A percentile compares a stretch with the other conserved stretches of the same genome.
Conservation (phyloP, 2,113 vertebrate genomes). For the Fukomys damarensis region DNA sequence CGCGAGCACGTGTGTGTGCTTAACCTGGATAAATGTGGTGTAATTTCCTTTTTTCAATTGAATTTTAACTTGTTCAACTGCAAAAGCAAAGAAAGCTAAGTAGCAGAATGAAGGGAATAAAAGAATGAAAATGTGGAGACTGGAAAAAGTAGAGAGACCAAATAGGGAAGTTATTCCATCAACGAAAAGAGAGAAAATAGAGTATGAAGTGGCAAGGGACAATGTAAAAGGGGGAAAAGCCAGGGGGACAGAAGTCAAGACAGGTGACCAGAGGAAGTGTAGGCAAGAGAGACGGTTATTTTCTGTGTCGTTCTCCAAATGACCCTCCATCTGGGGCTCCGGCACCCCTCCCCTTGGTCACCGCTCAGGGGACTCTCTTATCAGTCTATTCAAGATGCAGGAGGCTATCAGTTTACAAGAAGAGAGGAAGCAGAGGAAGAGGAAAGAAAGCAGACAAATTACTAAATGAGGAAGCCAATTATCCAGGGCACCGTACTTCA, state of each 20-base stretch:
- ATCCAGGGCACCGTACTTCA: slow-evolving; percentile 82
- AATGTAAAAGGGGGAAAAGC: background rate
- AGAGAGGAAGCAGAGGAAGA: slow-evolving; percentile 86
- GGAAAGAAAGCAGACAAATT: slow-evolving; percentile 92
- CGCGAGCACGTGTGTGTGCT: background rate
- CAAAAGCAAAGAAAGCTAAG: slow-evolving; percentile 33
- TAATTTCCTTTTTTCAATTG: slow-evolving; percentile 63
- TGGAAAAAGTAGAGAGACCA: background rate
- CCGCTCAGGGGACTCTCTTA: slow-evolving; percentile 80
- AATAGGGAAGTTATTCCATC: background rate
- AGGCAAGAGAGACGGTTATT: background rate
- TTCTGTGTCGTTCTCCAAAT: slow-evolving; percentile 68
- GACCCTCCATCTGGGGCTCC: slow-evolving; percentile 29
- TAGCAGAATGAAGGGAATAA: background rate
- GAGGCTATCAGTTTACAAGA: slow-evolving; percentile 91
- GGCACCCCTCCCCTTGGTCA: slow-evolving; percentile 63
- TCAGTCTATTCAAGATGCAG: slow-evolving; percentile 84
- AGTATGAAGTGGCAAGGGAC: background rate
- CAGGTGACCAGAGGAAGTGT: background rate
- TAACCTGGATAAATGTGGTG: slow-evolving; percentile 55
- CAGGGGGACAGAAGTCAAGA: background rate
- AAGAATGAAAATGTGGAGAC: fast-evolving
- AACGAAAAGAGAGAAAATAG: slow-evolving; percentile 11
- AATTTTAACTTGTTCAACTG: slow-evolving; percentile 49
- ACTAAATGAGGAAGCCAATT: slow-evolving; percentile 89